Conservation (phyloP, 2,888 invertebrate species). For the Drosophila neutralis region DNA sequence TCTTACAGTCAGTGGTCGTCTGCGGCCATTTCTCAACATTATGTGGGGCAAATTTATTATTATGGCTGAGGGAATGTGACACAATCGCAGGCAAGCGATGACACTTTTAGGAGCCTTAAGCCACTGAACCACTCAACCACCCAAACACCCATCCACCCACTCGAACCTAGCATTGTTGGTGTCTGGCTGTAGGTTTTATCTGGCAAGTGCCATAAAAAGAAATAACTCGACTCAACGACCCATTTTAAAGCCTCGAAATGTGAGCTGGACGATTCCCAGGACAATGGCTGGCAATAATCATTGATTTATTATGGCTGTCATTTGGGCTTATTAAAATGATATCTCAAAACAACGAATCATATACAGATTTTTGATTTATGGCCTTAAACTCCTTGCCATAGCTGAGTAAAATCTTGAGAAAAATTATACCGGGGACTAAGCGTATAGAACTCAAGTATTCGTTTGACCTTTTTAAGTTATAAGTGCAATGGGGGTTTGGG, state of each 20-base stretch:
- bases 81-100: conserved; percentile 66
- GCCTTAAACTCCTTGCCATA: conserved; percentile 1
- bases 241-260: conserved; percentile 65
- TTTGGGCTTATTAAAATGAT: conserved; percentile 83
- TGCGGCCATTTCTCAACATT: conserved; percentile 57
- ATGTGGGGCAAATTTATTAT: conserved; percentile 66
- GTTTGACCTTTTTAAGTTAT: conserved; percentile 33
- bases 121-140: background rate
- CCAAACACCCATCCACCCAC: background rate
- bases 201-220: conserved; percentile 61
- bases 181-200: conserved; percentile 58
- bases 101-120: conserved; percentile 47
- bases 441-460: conserved; percentile 4
- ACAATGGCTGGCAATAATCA: conserved; percentile 81
- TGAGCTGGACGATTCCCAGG: conserved; percentile 47
- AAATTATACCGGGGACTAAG: background rate
- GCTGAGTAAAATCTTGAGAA: background rate
- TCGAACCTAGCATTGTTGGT: background rate
- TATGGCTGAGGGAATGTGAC: conserved; percentile 59
- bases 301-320: conserved; percentile 83
- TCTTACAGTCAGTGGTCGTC: conserved; percentile 41
- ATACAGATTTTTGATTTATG: conserved; percentile 22
- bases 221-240: conserved; percentile 60
- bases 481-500: conserved; percentile 11
- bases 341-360: conserved; percentile 38